A percentile compares a stretch with the other conserved stretches of the same genome.
Evolutionary conservation across 2,888 invertebrate species (phyloP).

Genomic region (Drosophila eohydei): DNA sequence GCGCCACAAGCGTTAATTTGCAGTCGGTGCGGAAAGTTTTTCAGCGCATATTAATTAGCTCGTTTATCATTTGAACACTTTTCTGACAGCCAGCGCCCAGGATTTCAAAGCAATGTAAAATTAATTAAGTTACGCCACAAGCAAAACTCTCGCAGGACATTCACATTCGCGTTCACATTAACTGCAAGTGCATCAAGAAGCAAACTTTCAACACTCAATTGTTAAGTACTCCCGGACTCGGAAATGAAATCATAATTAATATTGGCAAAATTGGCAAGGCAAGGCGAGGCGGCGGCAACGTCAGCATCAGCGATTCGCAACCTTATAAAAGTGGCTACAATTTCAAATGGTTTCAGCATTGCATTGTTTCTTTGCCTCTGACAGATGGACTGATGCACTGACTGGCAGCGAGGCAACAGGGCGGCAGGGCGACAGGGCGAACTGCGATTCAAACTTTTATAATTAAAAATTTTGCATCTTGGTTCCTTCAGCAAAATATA

Average conservation of each 20-base stretch:
- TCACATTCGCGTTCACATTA: constrained; percentile 13
- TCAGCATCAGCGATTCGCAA: constrained; percentile 10
- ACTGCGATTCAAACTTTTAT: constrained; percentile 75
- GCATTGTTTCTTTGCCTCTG: constrained; percentile 38
- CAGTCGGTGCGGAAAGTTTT: constrained; percentile 43
- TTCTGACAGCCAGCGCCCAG: constrained; percentile 57
- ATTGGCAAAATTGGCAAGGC: constrained; percentile 64
- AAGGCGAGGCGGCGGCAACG: constrained; percentile 35
- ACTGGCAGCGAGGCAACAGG: constrained; percentile 36
- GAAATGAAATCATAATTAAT: constrained; percentile 74
- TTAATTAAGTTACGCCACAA: constrained; percentile 75
- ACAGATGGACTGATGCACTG: constrained; percentile 15
- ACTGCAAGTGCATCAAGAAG: constrained; percentile 32
- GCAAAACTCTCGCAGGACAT: constrained; percentile 42
- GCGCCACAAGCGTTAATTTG: constrained; percentile 47
- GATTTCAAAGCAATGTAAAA: constrained; percentile 70
- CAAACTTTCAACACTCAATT: constrained; percentile 26
- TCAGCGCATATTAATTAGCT: constrained; percentile 77
- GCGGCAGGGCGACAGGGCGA: constrained; percentile 52
- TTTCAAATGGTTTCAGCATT: constrained; percentile 44
- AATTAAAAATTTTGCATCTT: constrained; percentile 76
- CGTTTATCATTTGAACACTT: constrained; percentile 77
- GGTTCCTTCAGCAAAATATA: constrained; percentile 5
- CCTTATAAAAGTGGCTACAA: constrained; percentile 54
- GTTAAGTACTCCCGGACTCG: constrained; percentile 34